Evolutionary conservation across 2,888 invertebrate genomes (phyloP), one percentile per base, ranked within the genome.

Genomic region (Toxonevra muliebris): DNA sequence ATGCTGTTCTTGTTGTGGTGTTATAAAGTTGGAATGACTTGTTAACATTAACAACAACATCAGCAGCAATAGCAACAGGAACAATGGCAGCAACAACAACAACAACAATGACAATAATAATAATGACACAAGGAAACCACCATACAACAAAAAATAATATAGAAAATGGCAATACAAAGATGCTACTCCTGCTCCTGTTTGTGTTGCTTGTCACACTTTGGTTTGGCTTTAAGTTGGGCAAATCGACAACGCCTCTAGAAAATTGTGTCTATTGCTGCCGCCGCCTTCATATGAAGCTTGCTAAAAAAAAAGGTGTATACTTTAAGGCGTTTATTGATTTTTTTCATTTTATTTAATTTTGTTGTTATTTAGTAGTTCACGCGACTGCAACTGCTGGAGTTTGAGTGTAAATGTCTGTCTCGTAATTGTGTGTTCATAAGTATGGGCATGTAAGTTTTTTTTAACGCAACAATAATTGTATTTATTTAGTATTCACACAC

Each of bases 301-400:
- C 3, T 30, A 30, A 30, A 30, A 2, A 30, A 30, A 30, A 4
- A 30, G 30, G 30, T 30, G 30, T 30, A 30, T 30, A 30, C 30
- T 30, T 30, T 30, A 30, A 30, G 65, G 53, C 43, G 54, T 42
- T 52, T 45, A 65, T 60, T 65, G 65, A 60, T 65, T 65, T 58
- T 60, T 60, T 65, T 48, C n/a, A 15, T 48, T 48, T n/a, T 4
- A 19, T 20, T 15, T 20, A 20, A 20, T n/a, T 54, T 54, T 12
- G 20, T 20, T 13, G 55, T n/a, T 13, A 9, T 12, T 54, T 3
- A 30, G 30, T 30, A 30, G 30, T 30, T 30, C 30, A 30, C 30
- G 30, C 30, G 30, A 30, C 30, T 30, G 3, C 30, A 7, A 30
- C 30, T 30, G 30, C 30, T 30, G 30, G 30, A 30, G 30, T 2